These are phyloP conservation scores for Mastacembelus armatus DNA, from an alignment of 2,797 vertebrate species.

Conservation along the genomic window DNA sequence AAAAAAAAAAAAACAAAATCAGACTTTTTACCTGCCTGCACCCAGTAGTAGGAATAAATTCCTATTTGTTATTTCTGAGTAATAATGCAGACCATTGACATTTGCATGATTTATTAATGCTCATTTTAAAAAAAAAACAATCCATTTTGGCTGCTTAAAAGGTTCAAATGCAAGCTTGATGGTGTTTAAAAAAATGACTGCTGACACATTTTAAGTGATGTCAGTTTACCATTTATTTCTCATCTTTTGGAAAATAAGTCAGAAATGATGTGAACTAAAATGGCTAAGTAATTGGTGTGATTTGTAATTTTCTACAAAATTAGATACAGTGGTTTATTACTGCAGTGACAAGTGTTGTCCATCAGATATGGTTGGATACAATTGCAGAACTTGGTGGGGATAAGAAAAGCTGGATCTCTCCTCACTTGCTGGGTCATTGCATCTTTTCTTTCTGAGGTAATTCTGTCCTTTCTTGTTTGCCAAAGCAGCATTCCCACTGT, in stretches of 20 bases:
- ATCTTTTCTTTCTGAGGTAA: neutral
- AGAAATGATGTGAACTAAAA: neutral
- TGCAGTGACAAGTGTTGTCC: neutral
- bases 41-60: neutral
- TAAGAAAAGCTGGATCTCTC: neutral
- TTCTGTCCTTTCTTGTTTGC: neutral
- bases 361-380: neutral
- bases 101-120: conserved; percentile 26
- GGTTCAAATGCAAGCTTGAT: conserved; percentile 13
- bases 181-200: neutral
- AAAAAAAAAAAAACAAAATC: neutral
- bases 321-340: neutral
- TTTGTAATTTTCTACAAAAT: conserved; percentile 16
- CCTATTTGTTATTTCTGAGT: conserved; percentile 5
- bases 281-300: neutral
- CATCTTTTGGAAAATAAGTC: conserved; percentile 10
- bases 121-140: conserved; percentile 1
- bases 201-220: conserved; percentile 11
- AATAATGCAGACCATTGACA: conserved; percentile 20
- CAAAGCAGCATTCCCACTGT: conserved; percentile 3
- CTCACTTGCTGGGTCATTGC: neutral
- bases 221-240: conserved; percentile 8
- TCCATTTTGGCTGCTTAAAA: neutral
- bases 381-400: neutral
- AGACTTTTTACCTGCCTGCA: conserved; percentile 6